These are phyloP conservation scores for human (Homo sapiens) DNA, from an alignment of 2,113 vertebrate genomes.

Conservation along the genomic window GRCh38 chr21:36616001-36616500, in stretches of 20 bases:
- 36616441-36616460: too few species aligned
- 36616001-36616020: accelerated
- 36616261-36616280: background rate
- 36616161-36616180: accelerated
- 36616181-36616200: too few species aligned
- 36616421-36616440: background rate
- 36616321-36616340: background rate
- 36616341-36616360: background rate
- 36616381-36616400: background rate
- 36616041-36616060: accelerated
- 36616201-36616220: accelerated
- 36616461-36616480: background rate
- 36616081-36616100: accelerated
- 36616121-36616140: background rate
- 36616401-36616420: background rate
- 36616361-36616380: background rate
- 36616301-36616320: background rate
- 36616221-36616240: background rate
- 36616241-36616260: background rate
- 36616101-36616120: background rate
- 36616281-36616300: background rate
- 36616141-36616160: too few species aligned
- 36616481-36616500: background rate
- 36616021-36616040: accelerated
- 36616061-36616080: accelerated